Conservation (phyloP, 2,888 invertebrate species). For the Drosophila rellima region DNA sequence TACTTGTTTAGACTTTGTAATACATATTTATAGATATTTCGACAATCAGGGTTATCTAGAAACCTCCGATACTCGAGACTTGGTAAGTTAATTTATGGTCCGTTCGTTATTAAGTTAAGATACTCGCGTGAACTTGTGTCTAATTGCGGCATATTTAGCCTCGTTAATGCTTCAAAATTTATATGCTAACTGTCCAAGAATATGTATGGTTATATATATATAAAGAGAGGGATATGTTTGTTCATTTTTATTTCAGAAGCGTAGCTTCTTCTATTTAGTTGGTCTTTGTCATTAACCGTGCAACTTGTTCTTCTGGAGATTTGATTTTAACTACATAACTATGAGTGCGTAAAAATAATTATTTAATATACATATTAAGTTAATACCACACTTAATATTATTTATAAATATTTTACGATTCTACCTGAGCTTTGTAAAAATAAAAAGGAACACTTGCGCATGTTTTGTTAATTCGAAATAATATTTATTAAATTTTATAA, state of each 20-base stretch:
- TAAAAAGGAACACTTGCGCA: too few relatives aligned
- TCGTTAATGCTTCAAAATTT: constrained; percentile 64
- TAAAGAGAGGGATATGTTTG: background rate
- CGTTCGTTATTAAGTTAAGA: constrained; percentile 14
- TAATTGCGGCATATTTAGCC: constrained; percentile 55
- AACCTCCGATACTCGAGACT: background rate
- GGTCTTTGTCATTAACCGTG: constrained; percentile 11
- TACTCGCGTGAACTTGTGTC: constrained; percentile 30
- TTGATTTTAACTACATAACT: background rate
- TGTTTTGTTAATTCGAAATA: too few relatives aligned
- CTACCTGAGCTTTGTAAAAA: too few relatives aligned
- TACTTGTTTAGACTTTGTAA: constrained; percentile 2
- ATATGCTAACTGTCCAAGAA: constrained; percentile 28
- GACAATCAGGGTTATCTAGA: constrained; percentile 21
- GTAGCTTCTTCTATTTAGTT: constrained; percentile 23
- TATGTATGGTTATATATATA: background rate
- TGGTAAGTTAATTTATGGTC: constrained; percentile 31
- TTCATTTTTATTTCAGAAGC: constrained; percentile 31
- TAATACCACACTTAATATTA: background rate
- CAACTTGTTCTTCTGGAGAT: background rate
- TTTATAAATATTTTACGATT: background rate
- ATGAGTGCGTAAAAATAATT: constrained; percentile 46
- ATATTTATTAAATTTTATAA: too few relatives aligned
- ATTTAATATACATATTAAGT: background rate
- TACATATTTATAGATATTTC: constrained; percentile 50